Percentiles rank a stretch among this genome's conserved stretches.
Evolutionary conservation across 2,113 vertebrate species (phyloP).

Genomic region (Clarias magur): DNA sequence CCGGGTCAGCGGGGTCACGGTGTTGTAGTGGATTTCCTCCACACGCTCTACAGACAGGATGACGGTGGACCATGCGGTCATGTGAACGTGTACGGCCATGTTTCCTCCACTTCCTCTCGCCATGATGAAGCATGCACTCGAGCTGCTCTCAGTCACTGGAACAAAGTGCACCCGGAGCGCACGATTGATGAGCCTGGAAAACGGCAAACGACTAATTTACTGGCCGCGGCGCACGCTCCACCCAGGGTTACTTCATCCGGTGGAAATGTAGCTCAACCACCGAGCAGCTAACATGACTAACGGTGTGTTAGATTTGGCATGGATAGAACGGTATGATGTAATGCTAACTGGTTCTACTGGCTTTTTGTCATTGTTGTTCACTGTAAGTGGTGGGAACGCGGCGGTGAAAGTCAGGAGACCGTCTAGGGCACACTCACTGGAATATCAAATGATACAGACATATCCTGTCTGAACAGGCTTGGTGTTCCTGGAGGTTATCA

Average conservation of each 20-base stretch:
- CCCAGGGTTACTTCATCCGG: constrained; percentile 6
- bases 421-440: not conserved
- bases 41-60: constrained; percentile 30
- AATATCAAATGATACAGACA: not conserved
- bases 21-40: constrained; percentile 35
- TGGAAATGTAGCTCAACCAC: constrained; percentile 6
- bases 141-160: not conserved
- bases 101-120: constrained; percentile 49
- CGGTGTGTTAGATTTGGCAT: not conserved
- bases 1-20: constrained; percentile 2
- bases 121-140: not conserved
- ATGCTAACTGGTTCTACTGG: not conserved
- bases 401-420: not conserved
- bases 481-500: not conserved
- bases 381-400: not conserved
- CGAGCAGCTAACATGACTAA: not conserved
- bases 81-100: constrained; percentile 23
- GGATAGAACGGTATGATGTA: not conserved
- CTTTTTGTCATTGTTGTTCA: constrained; percentile 11
- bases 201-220: not conserved
- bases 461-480: not conserved
- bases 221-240: constrained; percentile 9
- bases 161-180: constrained; percentile 11
- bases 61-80: constrained; percentile 9
- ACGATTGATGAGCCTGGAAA: not conserved